Evolutionary conservation across 2,797 vertebrate genomes (phyloP).

Genomic region (Diplodus sargus): DNA sequence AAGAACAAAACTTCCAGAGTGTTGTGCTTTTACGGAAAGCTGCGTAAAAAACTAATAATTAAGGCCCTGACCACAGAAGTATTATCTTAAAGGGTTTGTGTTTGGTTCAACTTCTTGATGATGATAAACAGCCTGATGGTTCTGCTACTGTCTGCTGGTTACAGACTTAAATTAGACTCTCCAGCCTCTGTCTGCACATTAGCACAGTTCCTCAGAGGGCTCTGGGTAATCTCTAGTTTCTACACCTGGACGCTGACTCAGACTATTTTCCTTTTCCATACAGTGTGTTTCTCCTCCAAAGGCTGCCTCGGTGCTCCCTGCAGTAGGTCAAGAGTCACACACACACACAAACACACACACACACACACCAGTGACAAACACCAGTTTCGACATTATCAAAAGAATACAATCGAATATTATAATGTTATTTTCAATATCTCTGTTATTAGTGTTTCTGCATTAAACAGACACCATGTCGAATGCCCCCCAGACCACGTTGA

Average conservation of each 20-base stretch:
- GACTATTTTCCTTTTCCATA: constrained; percentile 44
- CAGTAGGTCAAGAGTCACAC: constrained; percentile 41
- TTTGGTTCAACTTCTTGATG: background rate
- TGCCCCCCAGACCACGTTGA: too few relatives aligned
- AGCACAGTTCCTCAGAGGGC: constrained; percentile 16
- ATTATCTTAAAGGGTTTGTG: background rate
- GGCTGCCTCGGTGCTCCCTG: constrained; percentile 18
- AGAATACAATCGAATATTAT: too few relatives aligned
- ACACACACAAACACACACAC: constrained; percentile 18
- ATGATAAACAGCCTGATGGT: constrained; percentile 9
- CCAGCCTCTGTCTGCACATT: constrained; percentile 17
- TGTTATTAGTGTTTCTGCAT: too few relatives aligned
- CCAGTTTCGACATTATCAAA: background rate
- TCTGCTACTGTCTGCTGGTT: constrained; percentile 24
- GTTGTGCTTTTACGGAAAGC: background rate
- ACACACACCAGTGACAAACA: constrained; percentile 27
- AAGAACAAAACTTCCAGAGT: background rate
- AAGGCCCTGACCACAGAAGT: background rate
- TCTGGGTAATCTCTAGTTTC: constrained; percentile 28
- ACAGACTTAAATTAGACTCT: constrained; percentile 21
- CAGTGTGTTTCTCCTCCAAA: constrained; percentile 32
- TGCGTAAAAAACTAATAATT: background rate
- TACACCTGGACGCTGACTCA: constrained; percentile 53
- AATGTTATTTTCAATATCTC: too few relatives aligned
- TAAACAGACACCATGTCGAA: too few relatives aligned